Base-by-base conservation (phyloP, 2,797 vertebrate species). In the Kryptopterus vitreolus region DNA sequence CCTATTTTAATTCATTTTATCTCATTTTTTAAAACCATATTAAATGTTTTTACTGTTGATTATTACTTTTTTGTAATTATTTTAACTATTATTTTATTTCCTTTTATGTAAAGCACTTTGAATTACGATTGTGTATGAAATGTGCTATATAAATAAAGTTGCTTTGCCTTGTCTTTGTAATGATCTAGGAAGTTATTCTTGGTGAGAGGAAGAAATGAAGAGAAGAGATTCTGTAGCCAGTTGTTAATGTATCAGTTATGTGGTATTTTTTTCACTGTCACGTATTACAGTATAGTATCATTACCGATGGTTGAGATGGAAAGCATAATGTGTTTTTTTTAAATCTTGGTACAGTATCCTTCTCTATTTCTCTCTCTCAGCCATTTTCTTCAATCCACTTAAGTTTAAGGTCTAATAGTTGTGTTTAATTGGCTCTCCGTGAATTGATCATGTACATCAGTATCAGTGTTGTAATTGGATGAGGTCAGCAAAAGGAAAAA, bases 351-450 rank as follows among this genome's bases (percentile, higher is more conserved):
- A n/a, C n/a, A n/a, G n/a, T n/a, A n/a, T n/a, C n/a, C 12, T 35
- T 15, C 53, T 74, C 22, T 3, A 22, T 58, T 15, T 58, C 71
- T 35, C 3, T 35, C 61, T 76, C 58, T 76, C 89, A 86, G 89
- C 88, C 89, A 88, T 84, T 92, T 86, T 87, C 66, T 85, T 85
- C 90, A 89, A 88, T 90, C 88, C 89, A 90, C 89, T 91, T 93
- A 90, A 90, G 92, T 92, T 88, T 86, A 87, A 89, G 89, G 89
- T 92, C 86, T 88, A 90, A 88, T 91, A 89, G 87, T 87, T 90
- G 83, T 86, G 86, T 90, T 88, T 93, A 93, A 93, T 92, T 86
- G 87, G 87, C 89, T 93, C 90, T 91, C 86, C 82, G 78, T 87
- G 87, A 88, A 91, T 90, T 86, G 87, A 91, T 92, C 83, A 84